Evolutionary conservation across 1,140 invertebrate species (phyloP), one percentile per base, ranked within the genome.

Genomic region (Marisa cornuarietis): DNA sequence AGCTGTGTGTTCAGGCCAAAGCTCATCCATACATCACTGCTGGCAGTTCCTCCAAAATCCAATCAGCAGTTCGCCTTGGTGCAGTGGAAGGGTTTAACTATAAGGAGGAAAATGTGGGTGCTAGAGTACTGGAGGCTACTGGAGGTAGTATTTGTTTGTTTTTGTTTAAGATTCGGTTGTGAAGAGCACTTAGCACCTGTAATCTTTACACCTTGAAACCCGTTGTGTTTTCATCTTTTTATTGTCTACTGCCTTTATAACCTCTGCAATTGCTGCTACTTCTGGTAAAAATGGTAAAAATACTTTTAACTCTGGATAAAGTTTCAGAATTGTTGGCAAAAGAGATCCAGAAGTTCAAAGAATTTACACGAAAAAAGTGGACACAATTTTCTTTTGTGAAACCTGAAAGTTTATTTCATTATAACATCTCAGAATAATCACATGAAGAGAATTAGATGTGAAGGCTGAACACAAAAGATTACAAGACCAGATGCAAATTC

Each of bases 41-140:
- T 61, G 90, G 90, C 14, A 84, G 85, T n/a, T n/a, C 83, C 20
- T 82, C 83, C 31, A 90, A 91, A 78, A 83, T 90, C 20, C 79
- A 87, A 14, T 82, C 80, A 26, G 11, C 54, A 14, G 54, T 58
- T 54, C 71, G 75, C 8, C 85, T 91, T 9, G 89, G 89, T 22
- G 90, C 90, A 58, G 78, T 78, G 1, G 82, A 79, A 22, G 87
- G 85, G 9, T 87, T 91, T 74, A 91, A 91, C 81, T 91, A 91
- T 76, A 91, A 91, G 74, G 76, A 86, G 31, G 85, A 81, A 16
- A 74, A 81, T n/a, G 89, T 89, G 74, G 83, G 78, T 71, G 81
- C 85, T 24, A 85, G 84, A 62, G 87, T 90, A 1, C 68, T 88
- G 42, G 63, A 86, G 24, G 79, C 78, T 13, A 90, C 88, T 42